Percentiles rank a stretch among this genome's conserved stretches.
phyloP scores from a whole-genome alignment of 2,797 vertebrate genomes.

The Macrochelys suwanniensis region DNA sequence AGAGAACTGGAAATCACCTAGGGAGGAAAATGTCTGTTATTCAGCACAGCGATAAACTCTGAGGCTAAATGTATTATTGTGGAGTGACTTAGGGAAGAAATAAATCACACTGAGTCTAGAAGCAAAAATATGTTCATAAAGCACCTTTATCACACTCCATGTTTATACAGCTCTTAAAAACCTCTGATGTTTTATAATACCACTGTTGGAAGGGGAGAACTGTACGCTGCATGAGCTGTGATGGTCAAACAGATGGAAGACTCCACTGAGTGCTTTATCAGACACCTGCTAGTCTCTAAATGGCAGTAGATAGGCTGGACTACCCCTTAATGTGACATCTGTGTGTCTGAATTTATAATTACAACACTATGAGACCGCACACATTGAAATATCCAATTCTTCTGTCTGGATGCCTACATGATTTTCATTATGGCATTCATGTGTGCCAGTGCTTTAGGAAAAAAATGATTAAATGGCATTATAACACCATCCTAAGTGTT shows the following conservation, averaged over 20 bases:
- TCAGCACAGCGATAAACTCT: not conserved
- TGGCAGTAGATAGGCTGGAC: not conserved
- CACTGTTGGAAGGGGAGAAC: not conserved
- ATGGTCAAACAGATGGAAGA: conserved; percentile 36
- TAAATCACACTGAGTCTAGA: not conserved
- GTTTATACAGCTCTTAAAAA: not conserved
- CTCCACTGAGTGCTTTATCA: conserved; percentile 35
- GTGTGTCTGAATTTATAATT: conserved; percentile 53
- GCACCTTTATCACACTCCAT: not conserved
- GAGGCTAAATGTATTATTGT: conserved; percentile 17
- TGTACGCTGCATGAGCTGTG: rapidly evolving
- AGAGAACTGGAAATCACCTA: not conserved
- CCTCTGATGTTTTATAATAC: not conserved
- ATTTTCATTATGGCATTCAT: not conserved
- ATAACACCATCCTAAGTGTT: conserved; percentile 40
- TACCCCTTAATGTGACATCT: conserved; percentile 38
- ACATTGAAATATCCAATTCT: not conserved
- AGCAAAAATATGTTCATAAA: not conserved
- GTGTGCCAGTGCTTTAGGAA: not conserved
- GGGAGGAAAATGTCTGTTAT: not conserved
- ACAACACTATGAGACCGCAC: not conserved
- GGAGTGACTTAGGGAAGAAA: conserved; percentile 1
- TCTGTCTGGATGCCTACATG: not conserved
- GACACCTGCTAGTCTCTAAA: conserved; percentile 36
- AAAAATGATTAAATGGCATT: conserved; percentile 55